Base-by-base conservation (phyloP, 2,113 vertebrate species). In the Sander vitreus region DNA sequence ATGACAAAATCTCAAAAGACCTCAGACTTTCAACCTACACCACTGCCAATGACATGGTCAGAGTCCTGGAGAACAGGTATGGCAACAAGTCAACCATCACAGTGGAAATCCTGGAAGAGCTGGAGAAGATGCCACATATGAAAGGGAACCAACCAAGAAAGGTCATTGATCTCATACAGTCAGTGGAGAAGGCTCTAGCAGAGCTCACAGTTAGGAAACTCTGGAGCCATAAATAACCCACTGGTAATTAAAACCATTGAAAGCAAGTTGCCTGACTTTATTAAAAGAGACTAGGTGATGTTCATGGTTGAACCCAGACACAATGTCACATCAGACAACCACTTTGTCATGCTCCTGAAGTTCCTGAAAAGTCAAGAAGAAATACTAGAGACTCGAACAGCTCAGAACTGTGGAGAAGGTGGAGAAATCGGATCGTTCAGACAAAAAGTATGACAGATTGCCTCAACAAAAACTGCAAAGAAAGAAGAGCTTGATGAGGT, bases 121-220 rank as follows among this genome's bases (percentile, higher is more conserved):
- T 27, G 2, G 25, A 58, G 5, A 27, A 48, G 23, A 47, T 66
- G 2, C 14, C 43, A 10, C 12, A 14, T 48, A 23, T 66, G 15
- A 48, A 2, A 2, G 64, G 45, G 11, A 66, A 36, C 30, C 47
- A 68, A 18, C 93, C 92, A 94, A 93, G 95, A 95, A 96, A 95
- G 13, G 47, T 68, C 16, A 51, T 21, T 21, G 65, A 68, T 15
- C 43, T 48, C 3, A 66, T 66, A 2, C 64, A 48, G 43, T 1
- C 63, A 0, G 63, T 65, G 5, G 63, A 65, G 11, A 65, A 23
- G 2, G 63, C 43, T 43, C 63, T 65, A 16, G 43, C 13, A 47
- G n/a, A 65, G 16, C 43, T 65, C n/a, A 25, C n/a, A 65, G 2
- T 3, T 65, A 2, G 63, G 43, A 16, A 25, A 65, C 63, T 65